Evolutionary conservation across 2,113 vertebrate genomes (phyloP), one percentile per base, ranked within the genome.

Genomic region (Halcyon malimbica): DNA sequence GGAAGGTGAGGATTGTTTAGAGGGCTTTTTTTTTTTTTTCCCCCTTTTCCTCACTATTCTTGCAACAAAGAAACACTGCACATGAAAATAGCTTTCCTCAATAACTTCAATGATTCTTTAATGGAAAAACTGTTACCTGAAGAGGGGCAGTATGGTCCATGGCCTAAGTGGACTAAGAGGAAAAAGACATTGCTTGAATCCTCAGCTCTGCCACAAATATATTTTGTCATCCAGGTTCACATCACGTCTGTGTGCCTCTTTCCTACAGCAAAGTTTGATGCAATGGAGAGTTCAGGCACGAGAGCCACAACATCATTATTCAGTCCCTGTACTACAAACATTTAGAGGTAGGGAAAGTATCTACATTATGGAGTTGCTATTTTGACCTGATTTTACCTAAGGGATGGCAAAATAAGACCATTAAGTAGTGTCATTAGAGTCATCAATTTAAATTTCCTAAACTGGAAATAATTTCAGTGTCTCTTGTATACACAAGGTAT

Each of bases 381-480:
- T 62, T 74, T 59, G 46, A 53, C 29, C 4, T 67, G 2, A 0
- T 65, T 86, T 91, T 60, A 28, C 23, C 12, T 15, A 29, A 44
- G 4, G 5, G 28, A 19, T 24, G 50, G 20, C 18, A 80, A 23
- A 6, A 15, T 8, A 42, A 53, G 17, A 24, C 7, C 51, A 31
- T 29, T 2, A 23, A 29, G 9, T 7, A 51, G 6, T 10, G 2
- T 21, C 42, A n/a, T 35, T 54, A 67, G 62, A 63, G 20, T 56
- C 11, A 25, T 1, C 8, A 26, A 6, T 13, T 62, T n/a, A 74
- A 35, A 68, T 63, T 70, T 90, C 35, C 50, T 78, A 23, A 54
- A 37, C 2, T 4, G 28, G 10, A 50, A 67, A 46, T 0, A 0
- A 35, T 5, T 63, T 74, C 11, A 31, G 1, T 9, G 6, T 5